These are phyloP conservation scores for Ariopsis seemanni DNA, from an alignment of 2,113 vertebrate species.

Conservation along the genomic window DNA sequence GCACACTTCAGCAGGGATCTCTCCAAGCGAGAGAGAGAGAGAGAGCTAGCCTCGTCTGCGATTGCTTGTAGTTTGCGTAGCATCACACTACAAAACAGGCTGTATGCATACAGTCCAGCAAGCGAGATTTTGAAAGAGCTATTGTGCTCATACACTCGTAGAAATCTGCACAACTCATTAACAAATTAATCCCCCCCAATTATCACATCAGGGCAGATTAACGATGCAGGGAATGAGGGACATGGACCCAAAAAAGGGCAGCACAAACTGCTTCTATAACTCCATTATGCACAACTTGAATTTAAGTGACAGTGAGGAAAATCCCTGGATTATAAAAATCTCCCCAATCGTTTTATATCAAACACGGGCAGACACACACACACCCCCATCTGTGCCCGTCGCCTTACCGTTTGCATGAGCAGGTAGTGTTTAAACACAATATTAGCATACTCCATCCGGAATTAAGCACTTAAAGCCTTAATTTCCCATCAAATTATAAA, in stretches of 20 bases:
- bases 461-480: constrained; percentile 33
- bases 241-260: constrained; percentile 26
- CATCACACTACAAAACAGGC: neutral
- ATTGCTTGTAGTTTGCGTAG: neutral
- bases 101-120: no score
- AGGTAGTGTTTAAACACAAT: constrained; percentile 36
- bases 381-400: constrained; percentile 26
- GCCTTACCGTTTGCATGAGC: constrained; percentile 10
- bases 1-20: neutral
- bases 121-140: neutral
- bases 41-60: neutral
- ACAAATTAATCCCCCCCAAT: constrained; percentile 68
- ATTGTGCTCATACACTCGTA: constrained; percentile 34
- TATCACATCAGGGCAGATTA: constrained; percentile 67
- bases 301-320: constrained; percentile 66
- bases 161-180: constrained; percentile 63
- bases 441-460: constrained; percentile 31
- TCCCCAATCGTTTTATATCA: constrained; percentile 58
- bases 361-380: neutral
- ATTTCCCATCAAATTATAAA: constrained; percentile 34
- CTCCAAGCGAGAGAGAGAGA: neutral
- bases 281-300: constrained; percentile 67
- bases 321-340: constrained; percentile 66
- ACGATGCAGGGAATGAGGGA: constrained; percentile 53
- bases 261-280: constrained; percentile 68